A percentile compares a stretch with the other conserved stretches of the same genome.
Conservation (phyloP, 2,888 invertebrate genomes). For the Morpho deidamia region DNA sequence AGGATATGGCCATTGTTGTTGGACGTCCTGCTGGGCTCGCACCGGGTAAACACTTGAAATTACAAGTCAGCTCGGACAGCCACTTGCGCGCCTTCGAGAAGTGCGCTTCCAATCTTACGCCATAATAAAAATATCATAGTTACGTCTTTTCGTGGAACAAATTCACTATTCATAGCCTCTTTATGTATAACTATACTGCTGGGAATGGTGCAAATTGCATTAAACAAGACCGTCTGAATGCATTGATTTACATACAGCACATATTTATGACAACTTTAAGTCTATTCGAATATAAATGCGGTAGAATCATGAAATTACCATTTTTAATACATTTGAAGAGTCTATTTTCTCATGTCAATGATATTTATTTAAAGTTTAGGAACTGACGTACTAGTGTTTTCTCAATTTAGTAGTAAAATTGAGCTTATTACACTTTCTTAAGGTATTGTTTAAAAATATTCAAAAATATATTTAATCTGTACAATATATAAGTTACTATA, state of each 20-base stretch:
- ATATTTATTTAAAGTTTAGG: too few relatives aligned
- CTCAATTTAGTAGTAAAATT: too few relatives aligned
- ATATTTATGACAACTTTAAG: slow-evolving; percentile 7
- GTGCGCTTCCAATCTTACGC: slow-evolving; percentile 76
- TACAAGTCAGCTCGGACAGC: slow-evolving; percentile 63
- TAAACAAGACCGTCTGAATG: slow-evolving; percentile 12
- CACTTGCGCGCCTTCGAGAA: slow-evolving; percentile 36
- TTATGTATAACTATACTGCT: slow-evolving; percentile 14
- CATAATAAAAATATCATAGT: slow-evolving; percentile 56
- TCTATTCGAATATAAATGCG: slow-evolving; percentile 14
- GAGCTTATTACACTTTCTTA: background rate
- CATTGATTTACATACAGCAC: slow-evolving; percentile 16
- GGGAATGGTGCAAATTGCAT: slow-evolving; percentile 16
- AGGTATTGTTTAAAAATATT: slow-evolving; percentile 3
- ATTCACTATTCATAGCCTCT: slow-evolving; percentile 24
- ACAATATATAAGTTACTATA: background rate
- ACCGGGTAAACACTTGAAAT: slow-evolving; percentile 75
- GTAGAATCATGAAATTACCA: background rate
- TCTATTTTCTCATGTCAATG: background rate
- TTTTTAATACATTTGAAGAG: slow-evolving; percentile 4
- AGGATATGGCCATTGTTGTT: slow-evolving; percentile 76
- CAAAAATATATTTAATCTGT: background rate
- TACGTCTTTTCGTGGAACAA: slow-evolving; percentile 21
- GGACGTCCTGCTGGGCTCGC: slow-evolving; percentile 63
- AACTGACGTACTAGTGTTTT: too few relatives aligned